Evolutionary conservation across 2,888 invertebrate species (phyloP), one percentile per base, ranked within the genome.

Genomic region (Macaria notata): DNA sequence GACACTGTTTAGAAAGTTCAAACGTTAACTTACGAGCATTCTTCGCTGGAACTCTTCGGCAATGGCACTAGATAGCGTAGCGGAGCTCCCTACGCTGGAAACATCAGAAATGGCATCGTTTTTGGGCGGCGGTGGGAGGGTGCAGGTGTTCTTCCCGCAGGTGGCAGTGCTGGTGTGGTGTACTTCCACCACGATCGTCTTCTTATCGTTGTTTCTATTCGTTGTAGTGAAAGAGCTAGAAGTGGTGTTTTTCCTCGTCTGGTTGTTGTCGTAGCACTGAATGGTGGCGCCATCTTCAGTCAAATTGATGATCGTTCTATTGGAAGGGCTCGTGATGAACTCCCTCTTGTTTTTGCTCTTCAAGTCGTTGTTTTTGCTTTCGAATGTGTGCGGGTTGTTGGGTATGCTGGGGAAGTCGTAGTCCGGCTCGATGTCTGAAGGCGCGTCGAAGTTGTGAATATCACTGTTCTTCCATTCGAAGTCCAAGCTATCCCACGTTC

Each of bases 171-270:
- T 86, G 44, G 81, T 82, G 57, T 92, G 89, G 60, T 96, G 96
- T n/a, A 96, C 95, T 81, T 96, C 96, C 6, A 95, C 96, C 31
- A 95, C 94, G 56, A 95, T 94, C 29, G 94, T 94, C 81, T 95
- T 95, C 60, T 91, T 90, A 31, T 92, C 89, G 61, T 73, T 84
- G 55, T 84, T 84, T 64, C 83, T 79, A 62, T 81, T 87, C 46
- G 79, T 86, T 19, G 79, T 67, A 9, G 83, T 66, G 69, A 83
- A 86, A 46, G 78, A 81, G 33, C 43, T 48, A 33, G 46, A 36
- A 4, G 33, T 36, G 9, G 41, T 31, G 68, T 72, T 86, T 64
- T 84, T 92, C 66, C 81, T 88, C n/a, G 83, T 73, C 51, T 84
- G 80, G 56, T 88, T 89, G 47, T 54, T 58, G 33, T 92, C 88